These are phyloP conservation scores for Neogale vison DNA, from an alignment of 2,113 vertebrate genomes.

Conservation along the genomic window DNA sequence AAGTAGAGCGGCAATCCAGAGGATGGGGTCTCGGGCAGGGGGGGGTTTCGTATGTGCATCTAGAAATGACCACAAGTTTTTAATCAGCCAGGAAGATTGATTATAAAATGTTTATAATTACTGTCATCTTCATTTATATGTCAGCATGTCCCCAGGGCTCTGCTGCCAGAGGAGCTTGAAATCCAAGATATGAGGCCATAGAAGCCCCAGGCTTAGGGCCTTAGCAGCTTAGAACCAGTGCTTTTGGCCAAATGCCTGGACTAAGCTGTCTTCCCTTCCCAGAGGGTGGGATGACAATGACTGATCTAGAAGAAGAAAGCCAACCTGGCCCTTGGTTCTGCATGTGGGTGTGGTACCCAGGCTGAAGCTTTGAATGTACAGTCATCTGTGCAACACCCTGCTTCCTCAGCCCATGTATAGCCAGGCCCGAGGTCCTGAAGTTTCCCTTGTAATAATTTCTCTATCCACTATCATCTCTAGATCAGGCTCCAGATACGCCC, in stretches of 20 bases:
- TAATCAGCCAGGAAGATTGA: constrained; percentile 45
- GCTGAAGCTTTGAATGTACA: background rate
- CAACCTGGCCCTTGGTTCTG: background rate
- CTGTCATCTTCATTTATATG: background rate
- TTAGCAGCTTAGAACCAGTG: background rate
- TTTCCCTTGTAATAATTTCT: background rate
- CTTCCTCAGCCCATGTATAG: background rate
- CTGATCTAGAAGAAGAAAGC: background rate
- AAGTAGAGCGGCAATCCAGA: background rate
- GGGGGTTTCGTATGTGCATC: background rate
- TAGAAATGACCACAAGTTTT: constrained; percentile 68
- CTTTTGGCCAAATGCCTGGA: background rate
- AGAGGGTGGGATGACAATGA: background rate
- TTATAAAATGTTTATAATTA: constrained; percentile 32
- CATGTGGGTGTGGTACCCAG: background rate
- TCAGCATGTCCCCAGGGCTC: background rate
- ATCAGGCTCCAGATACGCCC: background rate
- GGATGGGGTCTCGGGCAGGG: fast-evolving
- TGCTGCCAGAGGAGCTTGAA: background rate
- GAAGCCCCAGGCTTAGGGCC: background rate
- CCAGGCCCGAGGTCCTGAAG: background rate
- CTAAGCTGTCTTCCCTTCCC: background rate
- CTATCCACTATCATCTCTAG: background rate
- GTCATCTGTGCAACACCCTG: background rate
- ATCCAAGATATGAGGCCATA: background rate